Percentiles rank a stretch among this genome's conserved stretches.
These are phyloP conservation scores for Labeo rohita DNA, from an alignment of 2,113 vertebrate species.

Conservation along the genomic window DNA sequence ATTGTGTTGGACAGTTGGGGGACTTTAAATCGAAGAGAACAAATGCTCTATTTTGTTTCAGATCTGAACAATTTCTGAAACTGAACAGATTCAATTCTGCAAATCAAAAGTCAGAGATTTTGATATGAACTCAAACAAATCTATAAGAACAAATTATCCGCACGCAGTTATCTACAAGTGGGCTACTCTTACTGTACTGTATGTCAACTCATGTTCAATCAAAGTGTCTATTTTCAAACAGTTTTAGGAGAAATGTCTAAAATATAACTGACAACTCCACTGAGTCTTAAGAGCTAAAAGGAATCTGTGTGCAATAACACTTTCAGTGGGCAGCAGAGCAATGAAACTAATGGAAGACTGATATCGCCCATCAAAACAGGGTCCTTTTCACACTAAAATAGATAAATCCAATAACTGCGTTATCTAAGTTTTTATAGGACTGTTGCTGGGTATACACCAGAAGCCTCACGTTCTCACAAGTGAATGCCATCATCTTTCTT, in stretches of 20 bases:
- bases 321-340: conserved; percentile 3
- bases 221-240: not conserved
- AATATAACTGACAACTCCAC: not conserved
- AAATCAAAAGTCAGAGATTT: not conserved
- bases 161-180: not conserved
- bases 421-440: not conserved
- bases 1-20: too few species aligned
- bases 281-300: not conserved
- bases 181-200: not conserved
- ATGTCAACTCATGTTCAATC: not conserved
- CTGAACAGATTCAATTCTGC: not conserved
- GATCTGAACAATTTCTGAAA: not conserved
- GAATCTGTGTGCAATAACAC: not conserved
- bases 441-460: not conserved
- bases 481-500: not conserved
- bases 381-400: not conserved
- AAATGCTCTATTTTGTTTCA: not conserved
- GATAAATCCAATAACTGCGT: conserved; percentile 3
- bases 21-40: not conserved
- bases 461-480: conserved; percentile 7
- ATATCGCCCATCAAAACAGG: not conserved
- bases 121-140: not conserved
- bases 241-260: not conserved
- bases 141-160: not conserved
- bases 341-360: not conserved